These are phyloP conservation scores for Drosophila bunnanda DNA, from an alignment of 2,888 invertebrate genomes.

Conservation along the genomic window DNA sequence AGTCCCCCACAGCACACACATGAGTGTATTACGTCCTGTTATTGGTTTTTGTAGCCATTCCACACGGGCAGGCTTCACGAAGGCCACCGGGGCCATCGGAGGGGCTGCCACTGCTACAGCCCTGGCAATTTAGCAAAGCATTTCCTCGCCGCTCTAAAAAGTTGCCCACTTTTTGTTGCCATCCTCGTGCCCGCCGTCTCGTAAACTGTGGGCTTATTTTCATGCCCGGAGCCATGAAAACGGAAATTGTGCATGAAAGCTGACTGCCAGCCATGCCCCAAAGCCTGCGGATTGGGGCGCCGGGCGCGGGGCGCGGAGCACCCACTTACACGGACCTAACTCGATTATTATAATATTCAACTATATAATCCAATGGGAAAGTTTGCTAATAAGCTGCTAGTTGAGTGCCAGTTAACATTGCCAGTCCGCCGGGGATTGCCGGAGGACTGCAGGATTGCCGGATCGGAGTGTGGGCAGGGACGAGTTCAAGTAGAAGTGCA, in stretches of 20 bases:
- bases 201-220: conserved; percentile 73
- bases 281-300: neutral
- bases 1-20: conserved; percentile 43
- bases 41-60: conserved; percentile 54
- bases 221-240: conserved; percentile 58
- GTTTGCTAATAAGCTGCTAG: conserved; percentile 78
- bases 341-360: conserved; percentile 78
- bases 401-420: conserved; percentile 61
- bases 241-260: conserved; percentile 77
- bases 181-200: conserved; percentile 35
- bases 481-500: conserved; percentile 14
- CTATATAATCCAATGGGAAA: conserved; percentile 76
- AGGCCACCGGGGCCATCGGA: conserved; percentile 1
- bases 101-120: conserved; percentile 45
- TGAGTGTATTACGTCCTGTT: conserved; percentile 49
- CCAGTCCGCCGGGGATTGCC: conserved; percentile 29
- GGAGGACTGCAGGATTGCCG: conserved; percentile 28
- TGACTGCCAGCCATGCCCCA: conserved; percentile 9
- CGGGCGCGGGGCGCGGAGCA: conserved; percentile 27
- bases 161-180: conserved; percentile 71
- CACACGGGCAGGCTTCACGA: conserved; percentile 30
- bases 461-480: conserved; percentile 4
- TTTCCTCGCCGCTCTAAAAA: conserved; percentile 74
- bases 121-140: conserved; percentile 78
- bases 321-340: conserved; percentile 65